phyloP scores from a whole-genome alignment of 2,797 vertebrate species.

The Molossus alvarezi region DNA sequence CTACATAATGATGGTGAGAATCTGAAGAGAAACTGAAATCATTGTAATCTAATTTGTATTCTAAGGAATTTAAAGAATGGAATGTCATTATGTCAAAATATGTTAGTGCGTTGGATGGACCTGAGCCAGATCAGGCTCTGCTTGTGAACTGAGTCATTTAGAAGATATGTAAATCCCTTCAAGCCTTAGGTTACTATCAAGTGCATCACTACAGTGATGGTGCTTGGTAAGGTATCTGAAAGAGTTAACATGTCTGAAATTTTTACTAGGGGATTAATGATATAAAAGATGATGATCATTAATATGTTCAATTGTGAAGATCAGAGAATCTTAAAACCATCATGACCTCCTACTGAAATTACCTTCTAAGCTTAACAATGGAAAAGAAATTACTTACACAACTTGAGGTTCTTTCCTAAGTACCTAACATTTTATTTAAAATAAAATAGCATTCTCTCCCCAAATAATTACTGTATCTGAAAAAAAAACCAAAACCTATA shows the following conservation, averaged over 20 bases:
- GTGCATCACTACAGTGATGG: not conserved
- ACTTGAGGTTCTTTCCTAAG: slow-evolving; percentile 6
- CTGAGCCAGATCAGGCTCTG: not conserved
- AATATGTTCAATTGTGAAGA: not conserved
- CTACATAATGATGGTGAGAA: slow-evolving; percentile 89
- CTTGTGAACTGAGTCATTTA: not conserved
- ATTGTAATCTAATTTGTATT: not conserved
- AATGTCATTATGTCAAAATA: not conserved
- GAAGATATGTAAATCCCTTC: not conserved
- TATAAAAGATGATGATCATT: not conserved
- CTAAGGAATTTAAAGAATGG: not conserved
- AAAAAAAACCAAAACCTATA: not conserved
- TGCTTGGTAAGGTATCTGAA: not conserved
- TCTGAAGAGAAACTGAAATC: slow-evolving; percentile 27
- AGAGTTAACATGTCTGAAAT: not conserved
- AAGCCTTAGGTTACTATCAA: not conserved
- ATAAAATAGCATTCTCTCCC: not conserved
- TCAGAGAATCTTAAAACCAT: not conserved
- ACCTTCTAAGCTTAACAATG: not conserved
- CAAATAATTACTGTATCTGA: slow-evolving; percentile 26
- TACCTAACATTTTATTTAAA: not conserved
- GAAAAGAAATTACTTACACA: not conserved
- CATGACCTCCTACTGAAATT: not conserved
- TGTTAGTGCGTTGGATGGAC: slow-evolving; percentile 12
- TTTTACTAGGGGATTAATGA: slow-evolving; percentile 23